Evolutionary conservation across 2,797 vertebrate species (phyloP).

Genomic region (Acanthiza pusilla): DNA sequence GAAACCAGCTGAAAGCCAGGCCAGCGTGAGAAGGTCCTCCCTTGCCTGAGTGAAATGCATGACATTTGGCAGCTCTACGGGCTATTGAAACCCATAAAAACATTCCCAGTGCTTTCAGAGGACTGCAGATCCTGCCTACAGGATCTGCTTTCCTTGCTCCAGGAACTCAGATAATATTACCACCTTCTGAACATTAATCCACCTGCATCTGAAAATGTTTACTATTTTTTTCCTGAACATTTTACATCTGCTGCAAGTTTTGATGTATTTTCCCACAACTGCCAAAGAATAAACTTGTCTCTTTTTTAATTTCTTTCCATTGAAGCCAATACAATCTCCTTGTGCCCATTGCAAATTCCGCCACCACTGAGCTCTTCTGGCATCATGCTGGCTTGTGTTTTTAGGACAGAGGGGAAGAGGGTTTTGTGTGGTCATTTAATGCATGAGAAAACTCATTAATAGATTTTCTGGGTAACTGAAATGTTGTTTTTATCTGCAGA

Average conservation of each 20-base stretch:
- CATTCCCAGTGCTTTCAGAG: background rate
- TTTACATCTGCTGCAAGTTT: background rate
- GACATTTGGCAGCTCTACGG: background rate
- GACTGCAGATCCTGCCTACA: background rate
- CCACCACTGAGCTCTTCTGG: background rate
- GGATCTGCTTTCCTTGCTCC: background rate
- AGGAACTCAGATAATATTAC: background rate
- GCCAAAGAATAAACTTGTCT: background rate
- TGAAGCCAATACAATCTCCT: background rate
- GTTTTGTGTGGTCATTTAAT: constrained; percentile 61
- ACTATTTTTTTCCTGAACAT: background rate
- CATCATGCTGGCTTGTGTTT: constrained; percentile 11
- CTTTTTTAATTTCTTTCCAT: background rate
- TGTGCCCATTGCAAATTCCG: background rate
- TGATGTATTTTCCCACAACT: background rate
- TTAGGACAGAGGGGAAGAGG: constrained; percentile 16
- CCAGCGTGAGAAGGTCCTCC: background rate
- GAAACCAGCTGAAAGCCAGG: background rate
- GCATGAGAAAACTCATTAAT: constrained; percentile 60
- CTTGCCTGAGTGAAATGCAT: background rate
- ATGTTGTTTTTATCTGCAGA: constrained; percentile 21
- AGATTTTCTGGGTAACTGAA: constrained; percentile 48
- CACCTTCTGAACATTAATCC: background rate
- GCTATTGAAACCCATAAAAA: background rate
- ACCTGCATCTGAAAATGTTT: background rate